phyloP scores from a whole-genome alignment of 2,113 vertebrate genomes.

The Boulengeromyrus knoepffleri region DNA sequence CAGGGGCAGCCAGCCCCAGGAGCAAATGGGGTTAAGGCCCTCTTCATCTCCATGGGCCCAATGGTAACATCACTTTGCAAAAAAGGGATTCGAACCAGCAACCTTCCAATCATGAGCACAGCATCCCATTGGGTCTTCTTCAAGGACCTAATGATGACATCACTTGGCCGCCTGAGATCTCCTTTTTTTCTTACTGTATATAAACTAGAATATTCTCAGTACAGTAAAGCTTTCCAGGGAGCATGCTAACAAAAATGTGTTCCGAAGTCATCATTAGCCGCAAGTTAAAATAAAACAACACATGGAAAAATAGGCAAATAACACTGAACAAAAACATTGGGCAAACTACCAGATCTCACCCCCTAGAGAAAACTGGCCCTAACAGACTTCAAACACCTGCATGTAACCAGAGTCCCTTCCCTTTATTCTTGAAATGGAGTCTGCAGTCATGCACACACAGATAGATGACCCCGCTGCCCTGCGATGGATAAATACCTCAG shows the following conservation, averaged over 20 bases:
- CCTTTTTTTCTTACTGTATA: neutral
- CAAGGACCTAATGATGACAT: neutral
- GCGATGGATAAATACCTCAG: neutral
- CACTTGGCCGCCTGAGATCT: neutral
- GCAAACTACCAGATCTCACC: neutral
- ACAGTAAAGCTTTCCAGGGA: neutral
- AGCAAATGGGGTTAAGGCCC: neutral
- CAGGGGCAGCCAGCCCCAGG: neutral
- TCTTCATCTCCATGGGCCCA: neutral
- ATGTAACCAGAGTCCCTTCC: neutral
- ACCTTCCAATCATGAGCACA: neutral
- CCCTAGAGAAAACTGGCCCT: neutral
- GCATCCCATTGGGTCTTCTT: neutral
- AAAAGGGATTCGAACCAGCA: neutral
- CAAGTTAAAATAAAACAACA: neutral
- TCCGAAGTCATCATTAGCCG: neutral
- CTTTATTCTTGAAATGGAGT: neutral
- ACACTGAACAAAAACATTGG: neutral
- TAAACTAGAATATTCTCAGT: neutral
- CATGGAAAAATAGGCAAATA: neutral
- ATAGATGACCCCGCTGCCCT: neutral
- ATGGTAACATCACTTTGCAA: neutral
- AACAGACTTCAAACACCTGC: neutral
- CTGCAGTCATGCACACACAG: neutral
- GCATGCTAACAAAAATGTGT: neutral